These are phyloP conservation scores for Diglossa brunneiventris DNA, from an alignment of 2,113 vertebrate species.

Conservation along the genomic window DNA sequence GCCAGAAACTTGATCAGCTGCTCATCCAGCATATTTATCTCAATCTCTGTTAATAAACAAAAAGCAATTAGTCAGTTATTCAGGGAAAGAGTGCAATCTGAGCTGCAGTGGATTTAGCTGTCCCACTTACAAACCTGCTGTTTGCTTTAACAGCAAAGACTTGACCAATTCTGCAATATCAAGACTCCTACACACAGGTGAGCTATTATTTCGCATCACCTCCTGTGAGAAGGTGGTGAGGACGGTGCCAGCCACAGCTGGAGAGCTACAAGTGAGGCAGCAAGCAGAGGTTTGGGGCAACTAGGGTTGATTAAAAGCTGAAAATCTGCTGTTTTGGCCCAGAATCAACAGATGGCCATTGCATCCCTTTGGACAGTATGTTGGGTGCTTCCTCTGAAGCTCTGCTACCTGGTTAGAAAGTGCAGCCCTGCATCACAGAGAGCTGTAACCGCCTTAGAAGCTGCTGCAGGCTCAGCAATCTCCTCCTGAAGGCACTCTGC, in stretches of 20 bases:
- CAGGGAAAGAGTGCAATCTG: not conserved
- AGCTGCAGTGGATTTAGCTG: not conserved
- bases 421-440: not conserved
- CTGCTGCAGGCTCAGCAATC: not conserved
- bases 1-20: conserved; percentile 93
- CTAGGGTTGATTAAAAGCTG: not conserved
- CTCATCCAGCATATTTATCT: conserved; percentile 90
- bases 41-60: conserved; percentile 83
- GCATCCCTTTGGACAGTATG: not conserved
- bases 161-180: not conserved
- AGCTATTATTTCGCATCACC: not conserved
- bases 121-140: not conserved
- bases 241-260: not conserved
- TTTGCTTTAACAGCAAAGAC: not conserved
- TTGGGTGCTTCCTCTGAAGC: not conserved
- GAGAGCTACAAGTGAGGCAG: not conserved
- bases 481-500: not conserved
- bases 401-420: not conserved
- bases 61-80: conserved; percentile 49
- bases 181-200: not conserved
- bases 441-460: not conserved
- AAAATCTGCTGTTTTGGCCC: not conserved
- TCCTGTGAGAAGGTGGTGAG: not conserved
- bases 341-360: not conserved
- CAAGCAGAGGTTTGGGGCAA: not conserved